phyloP scores from a whole-genome alignment of 2,888 invertebrate genomes.

The Pecten maximus region DNA sequence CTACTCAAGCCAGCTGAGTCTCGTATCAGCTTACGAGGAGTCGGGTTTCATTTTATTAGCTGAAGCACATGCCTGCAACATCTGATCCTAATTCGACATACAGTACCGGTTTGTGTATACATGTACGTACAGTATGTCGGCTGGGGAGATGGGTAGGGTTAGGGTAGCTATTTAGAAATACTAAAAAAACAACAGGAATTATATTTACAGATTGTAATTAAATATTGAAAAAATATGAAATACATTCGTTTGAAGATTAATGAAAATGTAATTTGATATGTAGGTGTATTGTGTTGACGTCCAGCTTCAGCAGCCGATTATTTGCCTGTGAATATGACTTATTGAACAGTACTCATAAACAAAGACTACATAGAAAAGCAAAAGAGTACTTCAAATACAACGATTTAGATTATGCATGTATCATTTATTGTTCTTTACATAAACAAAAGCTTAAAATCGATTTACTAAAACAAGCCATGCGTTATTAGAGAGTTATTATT shows the following conservation, averaged over 20 bases:
- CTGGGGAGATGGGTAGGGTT: neutral
- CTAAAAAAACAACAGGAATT: neutral
- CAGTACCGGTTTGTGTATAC: neutral
- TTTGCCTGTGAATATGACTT: neutral
- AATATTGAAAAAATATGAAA: neutral
- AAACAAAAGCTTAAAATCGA: slow-evolving; percentile 16
- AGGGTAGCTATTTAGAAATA: neutral
- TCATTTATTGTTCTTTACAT: neutral
- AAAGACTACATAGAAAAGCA: neutral
- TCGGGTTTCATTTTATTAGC: slow-evolving; percentile 50
- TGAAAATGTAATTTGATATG: slow-evolving; percentile 28
- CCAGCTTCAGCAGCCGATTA: neutral
- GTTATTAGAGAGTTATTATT: neutral
- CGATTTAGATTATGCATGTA: neutral
- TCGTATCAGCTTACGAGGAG: slow-evolving; percentile 44
- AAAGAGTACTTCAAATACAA: neutral
- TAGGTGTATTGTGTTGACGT: neutral
- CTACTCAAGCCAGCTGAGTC: neutral
- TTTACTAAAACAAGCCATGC: neutral
- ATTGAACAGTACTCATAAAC: neutral
- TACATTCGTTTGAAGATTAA: neutral
- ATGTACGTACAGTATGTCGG: neutral
- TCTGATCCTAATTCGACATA: slow-evolving; percentile 50
- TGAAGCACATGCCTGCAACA: slow-evolving; percentile 50
- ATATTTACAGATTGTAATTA: neutral